Evolutionary conservation across 2,797 vertebrate species (phyloP).

Genomic region (Danionella dracula): DNA sequence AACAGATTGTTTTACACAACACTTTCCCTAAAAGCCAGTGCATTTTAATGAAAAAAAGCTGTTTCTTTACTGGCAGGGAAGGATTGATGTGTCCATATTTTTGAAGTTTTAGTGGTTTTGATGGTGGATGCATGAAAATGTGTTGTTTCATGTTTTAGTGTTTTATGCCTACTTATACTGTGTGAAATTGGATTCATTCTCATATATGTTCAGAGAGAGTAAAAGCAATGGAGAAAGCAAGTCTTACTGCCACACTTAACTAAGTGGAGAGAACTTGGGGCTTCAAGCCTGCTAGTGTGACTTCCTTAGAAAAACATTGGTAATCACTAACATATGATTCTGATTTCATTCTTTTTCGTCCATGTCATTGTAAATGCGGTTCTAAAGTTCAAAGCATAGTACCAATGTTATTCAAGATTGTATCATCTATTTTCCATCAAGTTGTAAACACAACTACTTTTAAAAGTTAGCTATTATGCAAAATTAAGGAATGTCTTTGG

Average conservation of each 20-base stretch:
- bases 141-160: neutral
- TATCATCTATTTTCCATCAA: neutral
- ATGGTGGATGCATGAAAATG: neutral
- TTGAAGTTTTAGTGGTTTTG: slow-evolving; percentile 2
- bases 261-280: neutral
- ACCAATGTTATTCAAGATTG: neutral
- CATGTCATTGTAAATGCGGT: neutral
- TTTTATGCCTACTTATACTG: neutral
- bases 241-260: neutral
- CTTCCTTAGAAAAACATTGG: neutral
- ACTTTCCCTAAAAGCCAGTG: slow-evolving; percentile 12
- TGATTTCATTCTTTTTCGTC: slow-evolving; percentile 13
- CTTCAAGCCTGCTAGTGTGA: neutral
- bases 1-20: slow-evolving; percentile 60
- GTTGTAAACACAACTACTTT: too few relatives aligned
- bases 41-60: slow-evolving; percentile 17
- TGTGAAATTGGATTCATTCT: neutral
- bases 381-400: neutral
- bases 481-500: too few relatives aligned
- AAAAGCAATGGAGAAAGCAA: neutral
- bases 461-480: too few relatives aligned
- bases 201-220: neutral
- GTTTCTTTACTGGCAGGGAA: slow-evolving; percentile 1
- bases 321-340: slow-evolving; percentile 18
- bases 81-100: slow-evolving; percentile 1